These are phyloP conservation scores for Bubo bubo DNA, from an alignment of 2,113 vertebrate species.

Conservation along the genomic window DNA sequence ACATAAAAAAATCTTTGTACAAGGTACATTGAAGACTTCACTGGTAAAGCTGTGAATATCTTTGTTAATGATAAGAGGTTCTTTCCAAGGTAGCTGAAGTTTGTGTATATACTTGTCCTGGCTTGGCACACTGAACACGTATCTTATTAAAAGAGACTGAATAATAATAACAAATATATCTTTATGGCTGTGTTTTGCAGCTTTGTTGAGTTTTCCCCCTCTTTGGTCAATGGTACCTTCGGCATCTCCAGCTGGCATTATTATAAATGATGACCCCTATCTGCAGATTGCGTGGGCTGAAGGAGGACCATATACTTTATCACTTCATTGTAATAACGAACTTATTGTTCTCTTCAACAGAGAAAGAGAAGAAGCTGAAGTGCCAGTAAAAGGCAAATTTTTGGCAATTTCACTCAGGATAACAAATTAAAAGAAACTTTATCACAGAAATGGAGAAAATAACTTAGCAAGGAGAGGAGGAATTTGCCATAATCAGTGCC, in stretches of 20 bases:
- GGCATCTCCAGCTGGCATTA: neutral
- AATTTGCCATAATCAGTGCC: neutral
- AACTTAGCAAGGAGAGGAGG: neutral
- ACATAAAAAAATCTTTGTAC: neutral
- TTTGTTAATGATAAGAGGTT: neutral
- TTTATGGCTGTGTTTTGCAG: neutral
- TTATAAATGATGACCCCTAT: neutral
- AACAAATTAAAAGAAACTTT: neutral
- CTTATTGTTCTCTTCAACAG: neutral
- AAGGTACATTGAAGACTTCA: neutral
- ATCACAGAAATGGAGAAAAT: neutral
- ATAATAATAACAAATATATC: neutral
- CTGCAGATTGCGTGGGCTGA: neutral
- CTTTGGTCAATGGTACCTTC: neutral
- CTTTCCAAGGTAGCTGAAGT: neutral
- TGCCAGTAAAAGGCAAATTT: neutral
- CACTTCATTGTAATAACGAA: neutral
- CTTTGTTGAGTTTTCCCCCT: neutral
- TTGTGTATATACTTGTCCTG: neutral
- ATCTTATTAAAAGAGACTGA: neutral
- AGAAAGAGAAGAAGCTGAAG: neutral
- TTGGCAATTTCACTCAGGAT: neutral
- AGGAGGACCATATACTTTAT: neutral
- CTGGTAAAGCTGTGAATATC: neutral
- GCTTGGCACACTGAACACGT: neutral